These are phyloP conservation scores for Squalus acanthias DNA, from an alignment of 2,797 vertebrate species.

Conservation along the genomic window DNA sequence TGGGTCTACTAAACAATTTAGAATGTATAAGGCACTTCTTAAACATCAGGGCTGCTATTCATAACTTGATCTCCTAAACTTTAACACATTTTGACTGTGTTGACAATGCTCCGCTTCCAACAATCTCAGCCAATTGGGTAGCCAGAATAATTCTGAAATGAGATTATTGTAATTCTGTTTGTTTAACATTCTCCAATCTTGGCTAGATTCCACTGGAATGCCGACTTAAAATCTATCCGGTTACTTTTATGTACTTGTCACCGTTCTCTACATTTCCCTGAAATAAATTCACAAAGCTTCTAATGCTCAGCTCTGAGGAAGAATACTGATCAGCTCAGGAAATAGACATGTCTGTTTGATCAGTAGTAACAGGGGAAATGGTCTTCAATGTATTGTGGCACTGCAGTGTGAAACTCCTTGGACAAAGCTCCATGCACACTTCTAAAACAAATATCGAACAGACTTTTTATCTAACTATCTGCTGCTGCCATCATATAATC, in stretches of 20 bases:
- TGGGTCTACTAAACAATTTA: background rate
- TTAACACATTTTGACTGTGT: background rate
- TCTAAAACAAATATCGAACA: background rate
- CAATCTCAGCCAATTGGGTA: background rate
- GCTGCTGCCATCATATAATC: background rate
- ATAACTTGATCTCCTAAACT: background rate
- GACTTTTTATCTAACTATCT: background rate
- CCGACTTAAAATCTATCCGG: background rate
- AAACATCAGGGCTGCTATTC: background rate
- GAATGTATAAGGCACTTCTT: background rate
- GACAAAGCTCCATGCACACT: background rate
- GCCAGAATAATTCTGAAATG: background rate
- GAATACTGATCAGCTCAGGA: background rate
- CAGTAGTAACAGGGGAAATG: background rate
- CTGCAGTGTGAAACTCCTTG: background rate
- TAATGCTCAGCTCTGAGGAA: background rate
- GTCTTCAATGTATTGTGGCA: background rate
- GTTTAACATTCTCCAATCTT: background rate
- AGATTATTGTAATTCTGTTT: background rate
- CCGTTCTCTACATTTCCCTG: background rate
- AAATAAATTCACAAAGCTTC: background rate
- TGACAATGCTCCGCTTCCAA: background rate
- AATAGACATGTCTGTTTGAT: background rate
- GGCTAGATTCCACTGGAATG: background rate
- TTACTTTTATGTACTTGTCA: background rate